Base-by-base conservation (phyloP, 2,113 vertebrate genomes). In the Coptodon rendalli region DNA sequence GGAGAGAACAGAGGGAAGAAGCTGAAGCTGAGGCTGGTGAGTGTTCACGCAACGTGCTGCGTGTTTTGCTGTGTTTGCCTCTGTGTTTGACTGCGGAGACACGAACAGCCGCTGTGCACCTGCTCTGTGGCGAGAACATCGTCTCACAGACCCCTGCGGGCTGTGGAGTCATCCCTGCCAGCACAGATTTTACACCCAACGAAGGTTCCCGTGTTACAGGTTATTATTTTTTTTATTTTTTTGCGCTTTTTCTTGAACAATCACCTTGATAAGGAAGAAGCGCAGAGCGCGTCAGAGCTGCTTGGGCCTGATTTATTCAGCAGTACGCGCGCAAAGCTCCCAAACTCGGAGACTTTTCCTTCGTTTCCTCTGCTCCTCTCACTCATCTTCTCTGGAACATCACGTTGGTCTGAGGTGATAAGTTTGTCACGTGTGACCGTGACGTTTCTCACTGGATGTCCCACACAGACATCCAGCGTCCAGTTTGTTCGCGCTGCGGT, bases 211-310 rank as follows among this genome's bases (percentile, higher is more conserved):
- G 34, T 13, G 61, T 66, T 38, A 38, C 34, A 22, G 34, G 61
- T 66, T 66, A 38, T 66, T 13, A 66, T 38, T 16, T 61, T 56
- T 7, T 1, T 7, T 22, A 22, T 22, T 12, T 45, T 6, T 45
- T 45, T 16, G 7, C 48, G 48, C 48, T 8, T 19, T 50, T 50
- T 19, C 45, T 50, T 12, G 6, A 56, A 56, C 2, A 24, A 56
- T 24, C 11, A 4, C 3, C 2, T 59, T 1, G 31, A 66, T 38
- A 19, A 66, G 13, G 34, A n/a, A n/a, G n/a, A 5, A 0, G 61
- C 34, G 34, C 61, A 38, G 34, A 38, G 34, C 61, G 61, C 31
- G 17, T 38, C 61, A 38, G 4, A 12, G 31, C 31, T 38, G 17
- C 10, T 1, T 2, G 61, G 6, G 31, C 3, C 61, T n/a, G 61